Percentiles rank a stretch among this genome's conserved stretches.
Evolutionary conservation across 2,797 vertebrate genomes (phyloP).

Genomic region (Mormyrus hasselquistii): DNA sequence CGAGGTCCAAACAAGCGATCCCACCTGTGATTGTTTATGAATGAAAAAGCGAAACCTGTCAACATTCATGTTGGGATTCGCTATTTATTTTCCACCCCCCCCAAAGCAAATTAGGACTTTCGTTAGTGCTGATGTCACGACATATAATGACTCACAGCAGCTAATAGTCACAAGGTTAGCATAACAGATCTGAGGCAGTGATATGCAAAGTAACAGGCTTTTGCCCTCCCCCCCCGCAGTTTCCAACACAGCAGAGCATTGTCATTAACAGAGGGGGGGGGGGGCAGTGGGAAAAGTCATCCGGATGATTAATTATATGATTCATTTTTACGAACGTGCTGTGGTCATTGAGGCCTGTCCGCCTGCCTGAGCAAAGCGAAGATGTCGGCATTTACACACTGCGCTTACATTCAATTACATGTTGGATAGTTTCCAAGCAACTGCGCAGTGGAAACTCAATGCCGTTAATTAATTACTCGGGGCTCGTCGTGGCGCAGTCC

Average conservation of each 20-base stretch:
- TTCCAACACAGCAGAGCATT: conserved; percentile 52
- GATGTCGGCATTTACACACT: neutral
- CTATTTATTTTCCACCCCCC: conserved; percentile 55
- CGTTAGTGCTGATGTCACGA: conserved; percentile 71
- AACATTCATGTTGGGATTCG: conserved; percentile 72
- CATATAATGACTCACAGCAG: conserved; percentile 70
- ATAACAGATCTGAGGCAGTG: conserved; percentile 75
- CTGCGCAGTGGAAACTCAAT: neutral
- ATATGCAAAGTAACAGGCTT: conserved; percentile 76
- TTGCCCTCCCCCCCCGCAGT: conserved; percentile 36
- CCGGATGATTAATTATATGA: conserved; percentile 22
- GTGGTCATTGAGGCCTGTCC: conserved; percentile 16
- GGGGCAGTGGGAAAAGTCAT: neutral
- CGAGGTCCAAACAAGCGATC: neutral
- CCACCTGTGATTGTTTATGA: conserved; percentile 14
- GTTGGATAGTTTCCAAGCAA: conserved; percentile 20
- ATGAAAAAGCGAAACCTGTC: conserved; percentile 58
- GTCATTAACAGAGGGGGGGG: conserved; percentile 47
- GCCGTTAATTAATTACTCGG: conserved; percentile 16
- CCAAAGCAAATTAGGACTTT: conserved; percentile 75
- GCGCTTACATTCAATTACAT: conserved; percentile 9
- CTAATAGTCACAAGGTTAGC: conserved; percentile 81
- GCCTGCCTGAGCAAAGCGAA: neutral
- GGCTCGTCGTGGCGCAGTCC: neutral
- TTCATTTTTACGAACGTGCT: conserved; percentile 2